Base-by-base conservation (phyloP, 1,140 invertebrate genomes). In the Protaetia brevitarsis region DNA sequence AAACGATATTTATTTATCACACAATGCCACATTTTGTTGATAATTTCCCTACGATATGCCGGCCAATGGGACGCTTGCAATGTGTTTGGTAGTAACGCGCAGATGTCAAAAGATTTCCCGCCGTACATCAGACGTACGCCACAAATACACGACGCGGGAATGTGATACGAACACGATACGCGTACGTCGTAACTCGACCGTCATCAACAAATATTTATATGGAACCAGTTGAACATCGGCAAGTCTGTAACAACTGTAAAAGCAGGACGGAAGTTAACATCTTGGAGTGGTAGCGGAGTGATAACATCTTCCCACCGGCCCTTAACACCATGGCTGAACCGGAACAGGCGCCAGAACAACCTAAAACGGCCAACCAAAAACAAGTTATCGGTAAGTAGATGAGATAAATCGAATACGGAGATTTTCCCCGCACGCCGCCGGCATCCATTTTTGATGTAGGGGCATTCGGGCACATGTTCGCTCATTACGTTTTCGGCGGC, bases 301-400 rank as follows among this genome's bases (percentile, higher is more conserved):
- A 81, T 82, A 85, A 84, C 82, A 84, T 82, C 85, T 82, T 82
- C 82, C 82, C 79, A 83, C 81, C 81, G 79, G 77, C 79, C 80
- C 77, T 75, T 79, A 84, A 81, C 83, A 86, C 80, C 85, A 89
- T 89, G 88, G 86, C 87, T 86, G 88, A 89, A 84, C 82, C 87
- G 82, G 87, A 88, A 81, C 87, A 88, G 65, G 84, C 86, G 82
- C 83, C 83, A 77, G 86, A 88, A 84, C 83, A 86, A 82, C 81
- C 82, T 69, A 75, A 76, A 66, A 71, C 76, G 71, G 84, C 83
- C 81, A 79, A 77, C 68, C 82, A 82, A 74, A 88, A 88, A 78
- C 80, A 84, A 80, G 80, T 88, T 77, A 86, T 88, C 79, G 87
- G 86, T 88, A 79, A 86, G 84, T 76, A 58, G 30, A 62, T 67